phyloP scores from a whole-genome alignment of 92 coral and sea anemone species.

The Zoanthus solanderi region DNA sequence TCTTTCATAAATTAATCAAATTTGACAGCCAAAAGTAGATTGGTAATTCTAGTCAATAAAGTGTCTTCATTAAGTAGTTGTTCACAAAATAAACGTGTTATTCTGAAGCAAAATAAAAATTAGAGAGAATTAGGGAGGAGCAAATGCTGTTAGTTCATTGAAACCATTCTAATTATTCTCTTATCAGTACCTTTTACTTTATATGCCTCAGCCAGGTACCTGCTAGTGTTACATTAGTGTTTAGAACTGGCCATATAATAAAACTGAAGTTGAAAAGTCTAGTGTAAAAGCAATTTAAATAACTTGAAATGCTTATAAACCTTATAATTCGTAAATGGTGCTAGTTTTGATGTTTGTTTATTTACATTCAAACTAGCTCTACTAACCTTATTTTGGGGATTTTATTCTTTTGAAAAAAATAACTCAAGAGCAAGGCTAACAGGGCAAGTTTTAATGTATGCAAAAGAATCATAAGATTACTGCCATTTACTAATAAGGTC shows the following conservation, averaged over 20 bases:
- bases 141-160: not conserved
- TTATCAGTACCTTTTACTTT: not conserved
- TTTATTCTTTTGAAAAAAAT: too few species aligned
- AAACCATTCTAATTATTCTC: not conserved
- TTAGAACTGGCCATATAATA: too few species aligned
- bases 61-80: not conserved
- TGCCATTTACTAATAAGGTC: not conserved
- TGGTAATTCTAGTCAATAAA: not conserved
- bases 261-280: not conserved
- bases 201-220: not conserved
- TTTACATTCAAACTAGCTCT: too few species aligned
- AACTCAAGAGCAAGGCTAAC: too few species aligned
- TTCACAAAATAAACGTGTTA: not conserved
- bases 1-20: not conserved
- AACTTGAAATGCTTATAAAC: not conserved
- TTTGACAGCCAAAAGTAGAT: not conserved
- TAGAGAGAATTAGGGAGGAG: not conserved
- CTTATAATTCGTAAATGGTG: too few species aligned
- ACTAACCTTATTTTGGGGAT: too few species aligned
- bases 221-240: not conserved
- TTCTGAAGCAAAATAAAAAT: too few species aligned
- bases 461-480: too few species aligned
- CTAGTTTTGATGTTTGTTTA: too few species aligned
- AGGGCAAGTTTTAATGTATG: too few species aligned
- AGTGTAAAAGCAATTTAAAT: not conserved